A percentile compares a stretch with the other conserved stretches of the same genome.
Evolutionary conservation across 2,797 vertebrate species (phyloP).

Genomic region (Clarias laeviceps): DNA sequence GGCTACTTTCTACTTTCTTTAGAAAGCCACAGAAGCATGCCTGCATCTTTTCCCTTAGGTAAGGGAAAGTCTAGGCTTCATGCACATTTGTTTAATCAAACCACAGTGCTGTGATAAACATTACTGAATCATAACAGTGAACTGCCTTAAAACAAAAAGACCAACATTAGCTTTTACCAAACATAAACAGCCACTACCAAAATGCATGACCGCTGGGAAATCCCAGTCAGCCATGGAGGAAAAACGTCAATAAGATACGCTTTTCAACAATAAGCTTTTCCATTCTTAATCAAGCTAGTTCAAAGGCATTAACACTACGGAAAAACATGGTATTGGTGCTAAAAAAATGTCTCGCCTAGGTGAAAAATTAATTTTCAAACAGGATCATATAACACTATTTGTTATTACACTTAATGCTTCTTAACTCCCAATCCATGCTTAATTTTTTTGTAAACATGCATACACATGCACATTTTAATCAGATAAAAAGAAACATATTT

Average conservation of each 20-base stretch:
- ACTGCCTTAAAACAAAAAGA: neutral
- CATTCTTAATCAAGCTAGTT: neutral
- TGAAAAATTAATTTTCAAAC: too few relatives aligned
- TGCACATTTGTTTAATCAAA: neutral
- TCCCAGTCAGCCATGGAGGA: neutral
- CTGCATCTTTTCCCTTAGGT: neutral
- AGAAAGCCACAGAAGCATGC: neutral
- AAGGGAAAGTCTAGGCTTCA: neutral
- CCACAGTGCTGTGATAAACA: neutral
- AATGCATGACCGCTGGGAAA: neutral
- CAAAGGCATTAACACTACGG: neutral
- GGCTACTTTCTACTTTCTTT: neutral
- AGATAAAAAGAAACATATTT: too few relatives aligned
- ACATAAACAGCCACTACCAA: neutral
- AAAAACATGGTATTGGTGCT: neutral
- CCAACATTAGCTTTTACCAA: neutral
- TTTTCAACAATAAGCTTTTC: neutral
- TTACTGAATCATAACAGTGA: neutral
- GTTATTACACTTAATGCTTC: too few relatives aligned
- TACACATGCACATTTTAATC: too few relatives aligned
- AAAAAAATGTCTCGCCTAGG: too few relatives aligned
- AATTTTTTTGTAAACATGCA: too few relatives aligned
- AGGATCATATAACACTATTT: too few relatives aligned
- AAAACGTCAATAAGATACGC: neutral
- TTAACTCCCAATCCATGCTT: too few relatives aligned